Conservation (phyloP, 1,140 invertebrate genomes). For the Drosophila sechellia region DNA sequence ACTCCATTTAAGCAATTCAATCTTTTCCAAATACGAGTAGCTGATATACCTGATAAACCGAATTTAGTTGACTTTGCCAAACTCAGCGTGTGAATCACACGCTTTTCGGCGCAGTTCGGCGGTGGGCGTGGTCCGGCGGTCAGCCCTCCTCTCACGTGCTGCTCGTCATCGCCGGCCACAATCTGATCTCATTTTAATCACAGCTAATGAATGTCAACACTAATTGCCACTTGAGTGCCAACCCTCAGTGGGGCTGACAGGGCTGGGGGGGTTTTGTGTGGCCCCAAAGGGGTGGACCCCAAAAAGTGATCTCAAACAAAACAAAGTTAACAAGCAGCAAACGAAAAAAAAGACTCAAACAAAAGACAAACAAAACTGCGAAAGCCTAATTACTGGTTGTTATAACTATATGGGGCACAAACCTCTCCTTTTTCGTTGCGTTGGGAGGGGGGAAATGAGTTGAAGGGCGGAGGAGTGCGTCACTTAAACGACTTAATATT, state of each 20-base stretch:
- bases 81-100: slow-evolving; percentile 55
- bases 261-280: not conserved
- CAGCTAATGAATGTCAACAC: slow-evolving; percentile 77
- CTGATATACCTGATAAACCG: too few species aligned
- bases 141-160: slow-evolving; percentile 55
- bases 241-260: not conserved
- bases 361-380: slow-evolving; percentile 37
- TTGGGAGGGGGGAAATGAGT: not conserved
- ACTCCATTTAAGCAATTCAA: too few species aligned
- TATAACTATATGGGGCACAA: slow-evolving; percentile 30
- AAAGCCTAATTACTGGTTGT: slow-evolving; percentile 48
- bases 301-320: slow-evolving; percentile 50
- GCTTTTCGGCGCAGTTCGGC: not conserved
- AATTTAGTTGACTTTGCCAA: slow-evolving; percentile 1
- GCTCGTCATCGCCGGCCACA: slow-evolving; percentile 53
- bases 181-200: slow-evolving; percentile 80
- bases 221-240: slow-evolving; percentile 64
- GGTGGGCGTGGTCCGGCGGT: slow-evolving; percentile 15
- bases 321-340: slow-evolving; percentile 38
- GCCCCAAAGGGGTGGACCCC: slow-evolving; percentile 23
- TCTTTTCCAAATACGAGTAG: not conserved
- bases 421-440: not conserved
- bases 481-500: slow-evolving; percentile 55
- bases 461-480: slow-evolving; percentile 17
- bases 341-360: slow-evolving; percentile 33